A percentile compares a stretch with the other conserved stretches of the same genome.
phyloP scores from a whole-genome alignment of 92 coral and sea anemone species.

The Zoanthus solanderi region DNA sequence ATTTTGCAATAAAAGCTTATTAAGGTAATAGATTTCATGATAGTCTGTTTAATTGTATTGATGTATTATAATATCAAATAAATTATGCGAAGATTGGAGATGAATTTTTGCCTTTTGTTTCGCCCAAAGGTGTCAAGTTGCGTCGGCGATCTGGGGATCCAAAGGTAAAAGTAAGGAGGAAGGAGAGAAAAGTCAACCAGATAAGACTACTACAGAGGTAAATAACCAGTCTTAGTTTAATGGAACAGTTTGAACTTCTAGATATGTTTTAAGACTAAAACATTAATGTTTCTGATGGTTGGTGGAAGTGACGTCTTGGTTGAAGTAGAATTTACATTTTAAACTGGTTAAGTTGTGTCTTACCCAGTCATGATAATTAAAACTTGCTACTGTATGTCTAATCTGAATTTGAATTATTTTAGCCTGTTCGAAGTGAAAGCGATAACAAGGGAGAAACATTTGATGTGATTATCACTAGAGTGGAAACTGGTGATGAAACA shows the following conservation, averaged over 20 bases:
- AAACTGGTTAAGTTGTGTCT: neutral
- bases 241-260: neutral
- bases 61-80: no score
- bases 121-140: conserved; percentile 36
- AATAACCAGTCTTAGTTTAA: neutral
- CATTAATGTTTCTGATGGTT: neutral
- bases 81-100: no score
- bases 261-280: neutral
- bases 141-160: conserved; percentile 27
- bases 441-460: conserved; percentile 72
- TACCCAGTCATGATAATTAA: neutral
- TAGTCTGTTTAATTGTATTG: no score
- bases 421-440: conserved; percentile 53
- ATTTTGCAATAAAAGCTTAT: no score
- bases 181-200: conserved; percentile 19
- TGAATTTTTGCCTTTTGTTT: neutral
- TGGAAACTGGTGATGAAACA: conserved; percentile 55
- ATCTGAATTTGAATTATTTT: neutral
- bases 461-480: conserved; percentile 96
- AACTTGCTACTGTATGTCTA: neutral
- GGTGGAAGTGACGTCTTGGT: neutral
- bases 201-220: neutral
- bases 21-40: no score
- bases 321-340: neutral
- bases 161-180: conserved; percentile 54